A percentile compares a stretch with the other conserved stretches of the same genome.
Conservation (phyloP, 2,797 vertebrate genomes). For the Dicrostonyx torquatus region DNA sequence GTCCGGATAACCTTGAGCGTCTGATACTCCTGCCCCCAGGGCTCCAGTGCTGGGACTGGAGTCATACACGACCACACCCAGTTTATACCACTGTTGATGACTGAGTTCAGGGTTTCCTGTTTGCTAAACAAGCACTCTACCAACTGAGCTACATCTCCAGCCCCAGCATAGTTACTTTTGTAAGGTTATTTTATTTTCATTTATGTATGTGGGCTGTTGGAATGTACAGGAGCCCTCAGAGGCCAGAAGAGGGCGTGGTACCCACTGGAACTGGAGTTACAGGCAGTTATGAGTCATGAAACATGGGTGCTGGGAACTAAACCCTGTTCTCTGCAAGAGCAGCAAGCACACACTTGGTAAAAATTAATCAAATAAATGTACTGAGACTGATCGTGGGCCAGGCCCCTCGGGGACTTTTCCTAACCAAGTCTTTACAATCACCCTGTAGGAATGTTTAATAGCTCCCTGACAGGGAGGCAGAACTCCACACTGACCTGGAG, state of each 20-base stretch:
- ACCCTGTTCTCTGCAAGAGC: neutral
- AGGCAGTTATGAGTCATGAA: neutral
- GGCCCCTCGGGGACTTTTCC: neutral
- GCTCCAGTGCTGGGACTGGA: neutral
- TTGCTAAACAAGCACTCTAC: neutral
- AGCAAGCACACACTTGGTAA: neutral
- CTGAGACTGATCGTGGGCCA: neutral
- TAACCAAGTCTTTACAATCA: constrained; percentile 9
- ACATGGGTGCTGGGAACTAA: neutral
- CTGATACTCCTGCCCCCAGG: neutral
- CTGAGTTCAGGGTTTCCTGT: neutral
- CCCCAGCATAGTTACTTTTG: neutral
- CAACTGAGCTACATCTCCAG: neutral
- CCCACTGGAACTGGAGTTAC: neutral
- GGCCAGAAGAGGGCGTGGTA: neutral
- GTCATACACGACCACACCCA: neutral
- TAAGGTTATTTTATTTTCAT: neutral
- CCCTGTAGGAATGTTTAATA: neutral
- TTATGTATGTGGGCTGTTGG: neutral
- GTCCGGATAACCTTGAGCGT: neutral
- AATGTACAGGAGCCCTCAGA: neutral
- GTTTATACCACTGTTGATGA: neutral
- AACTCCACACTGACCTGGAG: neutral
- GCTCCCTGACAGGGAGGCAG: too few species aligned
- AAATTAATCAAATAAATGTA: neutral